A percentile compares a stretch with the other conserved stretches of the same genome.
These are phyloP conservation scores for Camponotus vicinus DNA, from an alignment of 1,140 invertebrate genomes.

Conservation along the genomic window DNA sequence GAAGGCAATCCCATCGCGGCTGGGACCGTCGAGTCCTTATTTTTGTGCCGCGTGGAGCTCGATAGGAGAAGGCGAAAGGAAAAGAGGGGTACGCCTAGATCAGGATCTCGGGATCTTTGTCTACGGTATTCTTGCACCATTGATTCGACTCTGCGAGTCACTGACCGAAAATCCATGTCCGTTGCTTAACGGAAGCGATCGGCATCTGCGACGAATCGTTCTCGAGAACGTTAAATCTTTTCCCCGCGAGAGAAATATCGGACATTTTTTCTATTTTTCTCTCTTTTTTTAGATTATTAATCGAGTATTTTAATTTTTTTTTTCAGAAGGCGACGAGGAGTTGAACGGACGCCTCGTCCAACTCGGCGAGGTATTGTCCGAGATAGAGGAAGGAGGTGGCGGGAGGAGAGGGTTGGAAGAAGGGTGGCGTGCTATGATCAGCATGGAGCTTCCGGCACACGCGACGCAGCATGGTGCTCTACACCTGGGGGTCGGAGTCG, in stretches of 20 bases:
- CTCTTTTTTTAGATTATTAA: background rate
- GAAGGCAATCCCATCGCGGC: constrained; percentile 78
- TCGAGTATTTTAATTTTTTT: background rate
- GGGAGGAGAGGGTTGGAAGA: constrained; percentile 76
- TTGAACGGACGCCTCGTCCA: constrained; percentile 76
- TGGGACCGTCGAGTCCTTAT: constrained; percentile 77
- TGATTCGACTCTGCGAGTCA: constrained; percentile 25
- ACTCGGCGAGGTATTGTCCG: constrained; percentile 77
- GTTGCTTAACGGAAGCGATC: constrained; percentile 15
- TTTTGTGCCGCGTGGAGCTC: constrained; percentile 66
- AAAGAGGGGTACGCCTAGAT: constrained; percentile 16
- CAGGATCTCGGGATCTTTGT: constrained; percentile 56
- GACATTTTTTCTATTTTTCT: background rate
- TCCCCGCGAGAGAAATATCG: background rate
- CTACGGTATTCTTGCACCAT: constrained; percentile 70
- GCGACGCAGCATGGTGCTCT: constrained; percentile 83
- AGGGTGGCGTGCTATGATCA: constrained; percentile 84
- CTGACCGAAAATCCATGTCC: constrained; percentile 51
- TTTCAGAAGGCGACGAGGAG: constrained; percentile 68
- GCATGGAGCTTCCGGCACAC: constrained; percentile 84
- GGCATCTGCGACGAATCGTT: constrained; percentile 8
- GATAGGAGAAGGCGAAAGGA: no score
- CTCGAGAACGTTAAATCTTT: background rate
- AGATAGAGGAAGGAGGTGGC: constrained; percentile 78
- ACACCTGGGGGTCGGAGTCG: constrained; percentile 82